These are phyloP conservation scores for Cossypha polioptera DNA, from an alignment of 2,797 vertebrate genomes.

Conservation along the genomic window DNA sequence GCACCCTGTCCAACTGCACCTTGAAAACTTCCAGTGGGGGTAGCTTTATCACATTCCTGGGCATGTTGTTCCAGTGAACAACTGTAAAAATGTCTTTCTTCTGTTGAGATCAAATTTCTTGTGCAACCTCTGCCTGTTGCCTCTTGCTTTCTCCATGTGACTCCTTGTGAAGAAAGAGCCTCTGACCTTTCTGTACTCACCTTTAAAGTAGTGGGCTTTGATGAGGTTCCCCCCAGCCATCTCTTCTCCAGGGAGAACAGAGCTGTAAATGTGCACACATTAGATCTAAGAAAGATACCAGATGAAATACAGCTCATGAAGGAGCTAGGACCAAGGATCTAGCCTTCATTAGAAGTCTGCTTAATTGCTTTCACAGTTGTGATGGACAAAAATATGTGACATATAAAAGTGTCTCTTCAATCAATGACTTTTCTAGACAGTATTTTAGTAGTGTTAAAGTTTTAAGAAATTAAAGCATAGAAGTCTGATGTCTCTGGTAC, in stretches of 20 bases:
- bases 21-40: not conserved
- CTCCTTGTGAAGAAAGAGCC: not conserved
- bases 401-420: not conserved
- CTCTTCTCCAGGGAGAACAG: not conserved
- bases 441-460: not conserved
- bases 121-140: not conserved
- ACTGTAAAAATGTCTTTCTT: not conserved
- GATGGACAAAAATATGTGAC: not conserved
- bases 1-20: not conserved
- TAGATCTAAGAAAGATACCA: not conserved
- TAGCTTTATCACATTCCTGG: not conserved
- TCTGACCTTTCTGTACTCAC: not conserved
- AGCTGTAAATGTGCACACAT: not conserved
- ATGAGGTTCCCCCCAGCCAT: not conserved
- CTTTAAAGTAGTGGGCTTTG: not conserved
- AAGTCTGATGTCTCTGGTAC: not conserved
- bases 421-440: not conserved
- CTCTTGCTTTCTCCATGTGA: not conserved
- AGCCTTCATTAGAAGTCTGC: not conserved
- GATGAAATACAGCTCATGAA: not conserved
- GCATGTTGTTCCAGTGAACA: not conserved
- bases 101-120: rapidly evolving
- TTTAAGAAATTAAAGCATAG: not conserved
- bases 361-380: not conserved
- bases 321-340: not conserved